Conservation (phyloP, 2,888 invertebrate genomes). For the Augiades crinisus region DNA sequence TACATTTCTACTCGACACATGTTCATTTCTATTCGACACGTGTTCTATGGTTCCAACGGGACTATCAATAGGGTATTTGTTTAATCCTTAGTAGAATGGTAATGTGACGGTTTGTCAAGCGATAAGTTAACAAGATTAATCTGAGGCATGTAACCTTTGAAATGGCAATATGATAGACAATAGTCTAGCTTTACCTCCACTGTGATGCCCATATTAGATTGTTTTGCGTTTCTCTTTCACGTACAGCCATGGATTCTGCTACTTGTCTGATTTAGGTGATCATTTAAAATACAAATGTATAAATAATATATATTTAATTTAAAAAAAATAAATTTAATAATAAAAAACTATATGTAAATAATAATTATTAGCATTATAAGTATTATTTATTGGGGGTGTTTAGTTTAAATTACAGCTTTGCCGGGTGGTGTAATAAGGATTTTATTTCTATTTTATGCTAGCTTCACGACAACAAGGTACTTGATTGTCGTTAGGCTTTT, state of each 20-base stretch:
- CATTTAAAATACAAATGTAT: too few species aligned
- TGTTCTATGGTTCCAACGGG: not conserved
- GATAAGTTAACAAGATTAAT: slow-evolving; percentile 17
- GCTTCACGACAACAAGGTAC: not conserved
- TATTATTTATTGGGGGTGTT: too few species aligned
- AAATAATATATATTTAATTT: too few species aligned
- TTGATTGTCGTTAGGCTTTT: not conserved
- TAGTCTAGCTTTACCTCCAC: not conserved
- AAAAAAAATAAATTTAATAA: too few species aligned
- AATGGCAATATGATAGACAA: slow-evolving; percentile 11
- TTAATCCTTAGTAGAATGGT: slow-evolving; percentile 11
- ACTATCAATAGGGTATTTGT: slow-evolving; percentile 14
- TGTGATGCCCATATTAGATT: slow-evolving; percentile 5
- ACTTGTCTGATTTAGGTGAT: not conserved
- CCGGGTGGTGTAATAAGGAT: not conserved
- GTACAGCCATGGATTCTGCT: too few species aligned
- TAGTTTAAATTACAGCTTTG: too few species aligned
- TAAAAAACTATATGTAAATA: too few species aligned
- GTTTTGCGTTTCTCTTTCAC: not conserved
- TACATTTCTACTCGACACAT: too few species aligned
- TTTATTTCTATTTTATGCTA: not conserved
- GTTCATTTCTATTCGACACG: not conserved
- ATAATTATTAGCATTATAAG: too few species aligned
- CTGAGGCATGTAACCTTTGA: slow-evolving; percentile 19
- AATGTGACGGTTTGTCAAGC: slow-evolving; percentile 22